These are phyloP conservation scores for Deilephila porcellus DNA, from an alignment of 2,888 invertebrate species.

Conservation along the genomic window DNA sequence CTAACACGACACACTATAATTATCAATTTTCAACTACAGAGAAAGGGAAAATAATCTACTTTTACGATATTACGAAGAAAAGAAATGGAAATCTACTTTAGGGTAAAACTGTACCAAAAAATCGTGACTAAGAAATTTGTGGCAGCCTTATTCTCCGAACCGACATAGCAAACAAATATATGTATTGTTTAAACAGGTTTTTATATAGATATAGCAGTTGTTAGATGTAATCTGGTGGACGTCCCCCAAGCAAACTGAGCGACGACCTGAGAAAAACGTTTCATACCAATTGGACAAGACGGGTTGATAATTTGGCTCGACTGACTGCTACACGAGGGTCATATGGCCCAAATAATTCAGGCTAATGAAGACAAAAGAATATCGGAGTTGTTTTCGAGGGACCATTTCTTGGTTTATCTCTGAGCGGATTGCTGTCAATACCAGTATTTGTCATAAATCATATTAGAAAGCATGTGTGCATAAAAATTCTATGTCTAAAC, in stretches of 20 bases:
- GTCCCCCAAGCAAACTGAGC: conserved; percentile 17
- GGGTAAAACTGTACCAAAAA: conserved; percentile 8
- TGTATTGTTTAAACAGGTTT: conserved; percentile 22
- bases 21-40: not conserved
- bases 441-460: conserved; percentile 1
- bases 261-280: conserved; percentile 22
- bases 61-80: too few species aligned
- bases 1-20: not conserved
- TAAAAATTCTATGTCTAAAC: not conserved
- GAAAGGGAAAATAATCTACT: not conserved
- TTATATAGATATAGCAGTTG: conserved; percentile 15
- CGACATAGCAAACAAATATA: not conserved
- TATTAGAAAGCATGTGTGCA: not conserved
- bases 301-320: conserved; percentile 18
- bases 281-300: conserved; percentile 6
- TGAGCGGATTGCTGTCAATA: not conserved
- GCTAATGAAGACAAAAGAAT: conserved; percentile 10
- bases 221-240: conserved; percentile 16
- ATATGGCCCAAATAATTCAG: conserved; percentile 8
- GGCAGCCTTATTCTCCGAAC: not conserved
- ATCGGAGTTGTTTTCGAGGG: too few species aligned
- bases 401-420: not conserved
- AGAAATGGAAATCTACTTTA: not conserved
- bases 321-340: not conserved
- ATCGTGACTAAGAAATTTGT: conserved; percentile 10